Evolutionary conservation across 2,888 invertebrate genomes (phyloP).

Genomic region (Metallyticus violacea): DNA sequence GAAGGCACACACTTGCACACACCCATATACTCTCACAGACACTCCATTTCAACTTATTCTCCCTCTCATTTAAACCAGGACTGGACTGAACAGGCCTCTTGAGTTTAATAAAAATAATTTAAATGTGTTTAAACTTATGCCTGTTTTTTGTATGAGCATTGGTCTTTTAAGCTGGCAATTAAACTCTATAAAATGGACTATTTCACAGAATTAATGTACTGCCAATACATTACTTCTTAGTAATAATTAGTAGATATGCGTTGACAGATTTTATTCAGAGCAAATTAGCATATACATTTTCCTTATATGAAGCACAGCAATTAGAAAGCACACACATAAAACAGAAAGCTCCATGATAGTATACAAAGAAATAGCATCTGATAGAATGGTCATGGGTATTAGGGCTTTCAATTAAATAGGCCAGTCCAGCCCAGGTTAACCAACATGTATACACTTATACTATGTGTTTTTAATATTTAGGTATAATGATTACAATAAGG

Average conservation of each 20-base stretch:
- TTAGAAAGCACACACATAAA: no score
- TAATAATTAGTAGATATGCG: neutral
- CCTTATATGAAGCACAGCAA: no score
- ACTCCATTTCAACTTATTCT: neutral
- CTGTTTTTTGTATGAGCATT: no score
- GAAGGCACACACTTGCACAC: neutral
- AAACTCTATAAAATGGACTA: no score
- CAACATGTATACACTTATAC: neutral
- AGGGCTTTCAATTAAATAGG: neutral
- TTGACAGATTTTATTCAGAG: neutral
- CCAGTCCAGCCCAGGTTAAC: neutral
- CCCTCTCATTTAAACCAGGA: neutral
- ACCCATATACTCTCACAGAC: neutral
- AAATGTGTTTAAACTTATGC: no score
- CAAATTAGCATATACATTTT: neutral
- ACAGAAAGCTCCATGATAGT: no score
- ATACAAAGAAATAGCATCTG: no score
- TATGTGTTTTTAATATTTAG: no score
- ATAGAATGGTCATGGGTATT: no score
- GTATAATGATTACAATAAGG: neutral
- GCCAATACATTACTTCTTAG: no score
- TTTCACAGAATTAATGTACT: no score
- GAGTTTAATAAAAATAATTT: neutral
- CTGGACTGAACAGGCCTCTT: slow-evolving; percentile 13
- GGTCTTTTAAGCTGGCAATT: no score